Evolutionary conservation across 2,888 invertebrate species (phyloP), one percentile per base, ranked within the genome.

Genomic region (Eledona agricola): DNA sequence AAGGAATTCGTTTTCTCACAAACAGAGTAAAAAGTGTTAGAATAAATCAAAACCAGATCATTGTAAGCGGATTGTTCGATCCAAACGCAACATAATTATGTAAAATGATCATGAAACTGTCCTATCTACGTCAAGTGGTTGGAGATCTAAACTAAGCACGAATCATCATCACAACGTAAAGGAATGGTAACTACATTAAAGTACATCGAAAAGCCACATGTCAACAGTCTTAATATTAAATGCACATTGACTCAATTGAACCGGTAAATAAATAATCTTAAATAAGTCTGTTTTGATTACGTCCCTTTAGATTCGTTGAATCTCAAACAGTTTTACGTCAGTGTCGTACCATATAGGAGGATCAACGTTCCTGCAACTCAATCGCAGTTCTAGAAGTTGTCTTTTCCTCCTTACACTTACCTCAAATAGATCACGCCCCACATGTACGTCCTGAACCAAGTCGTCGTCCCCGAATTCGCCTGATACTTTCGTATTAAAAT

Each of bases 261-360:
- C 12, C 9, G 6, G 3, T 23, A 38, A 37, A 38, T 37, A 28
- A 38, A 34, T 31, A 23, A 43, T 15, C 22, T 19, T 17, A 40
- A 40, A 34, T 34, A 10, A 34, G 12, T 20, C n/a, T 28, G 10
- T 16, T 34, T 40, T 40, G 26, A 40, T 40, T 40, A 42, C 42
- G 42, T 42, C 29, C 6, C 6, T 7, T 86, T 86, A 94, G 52
- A 95, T 91, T 70, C 93, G 83, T 76, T 99, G 98, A 70, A 99
- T 98, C 81, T 99, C 99, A 79, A 99, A 99, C 58, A 99, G 81
- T 77, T 97, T 97, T 37, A 99, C 98, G 72, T 98, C 95, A 0
- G 99, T 99, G 75, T 99, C 98, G 77, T 97, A 98, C 99, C 99
- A 99, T 63, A 99, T 91, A 0, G 99, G 97, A 5, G 99, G 99